These are phyloP conservation scores for Carposina sasakii DNA, from an alignment of 1,140 invertebrate species.

Conservation along the genomic window DNA sequence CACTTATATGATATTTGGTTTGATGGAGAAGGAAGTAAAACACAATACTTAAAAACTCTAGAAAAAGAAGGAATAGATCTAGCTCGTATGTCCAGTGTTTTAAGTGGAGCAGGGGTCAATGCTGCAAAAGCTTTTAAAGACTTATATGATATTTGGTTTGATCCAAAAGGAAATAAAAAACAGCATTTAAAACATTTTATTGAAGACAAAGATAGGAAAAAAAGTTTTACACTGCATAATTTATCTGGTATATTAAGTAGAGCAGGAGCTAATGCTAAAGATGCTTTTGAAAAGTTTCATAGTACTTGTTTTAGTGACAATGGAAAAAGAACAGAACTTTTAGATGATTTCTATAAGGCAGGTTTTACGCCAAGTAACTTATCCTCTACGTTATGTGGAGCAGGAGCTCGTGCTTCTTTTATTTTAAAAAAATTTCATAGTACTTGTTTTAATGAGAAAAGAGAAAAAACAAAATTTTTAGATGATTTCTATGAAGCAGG, in stretches of 20 bases:
- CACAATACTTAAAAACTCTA: slow-evolving; percentile 19
- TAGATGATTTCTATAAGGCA: slow-evolving; percentile 4
- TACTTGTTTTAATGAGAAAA: slow-evolving; percentile 29
- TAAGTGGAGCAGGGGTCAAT: slow-evolving; percentile 21
- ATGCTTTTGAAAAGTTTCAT: slow-evolving; percentile 28
- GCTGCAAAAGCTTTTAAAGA: slow-evolving; percentile 24
- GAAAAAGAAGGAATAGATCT: slow-evolving; percentile 17
- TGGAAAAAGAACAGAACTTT: slow-evolving; percentile 21
- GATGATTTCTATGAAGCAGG: slow-evolving; percentile 33
- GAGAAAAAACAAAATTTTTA: slow-evolving; percentile 10
- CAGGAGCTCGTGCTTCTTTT: slow-evolving; percentile 26
- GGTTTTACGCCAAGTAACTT: slow-evolving; percentile 30
- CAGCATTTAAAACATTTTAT: slow-evolving; percentile 24
- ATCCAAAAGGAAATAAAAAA: slow-evolving; percentile 27
- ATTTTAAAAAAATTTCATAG: slow-evolving; percentile 28
- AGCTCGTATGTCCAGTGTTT: slow-evolving; percentile 17
- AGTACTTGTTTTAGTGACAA: slow-evolving; percentile 27
- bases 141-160: slow-evolving; percentile 26
- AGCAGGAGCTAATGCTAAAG: slow-evolving; percentile 19
- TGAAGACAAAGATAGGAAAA: slow-evolving; percentile 14
- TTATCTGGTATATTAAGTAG: slow-evolving; percentile 28
- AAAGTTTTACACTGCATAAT: no score
- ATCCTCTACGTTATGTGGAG: slow-evolving; percentile 27
- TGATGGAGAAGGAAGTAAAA: slow-evolving; percentile 25
- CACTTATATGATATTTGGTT: slow-evolving; percentile 24